Evolutionary conservation across 2,113 vertebrate species (phyloP).

Genomic region (Odontophorus gujanensis): DNA sequence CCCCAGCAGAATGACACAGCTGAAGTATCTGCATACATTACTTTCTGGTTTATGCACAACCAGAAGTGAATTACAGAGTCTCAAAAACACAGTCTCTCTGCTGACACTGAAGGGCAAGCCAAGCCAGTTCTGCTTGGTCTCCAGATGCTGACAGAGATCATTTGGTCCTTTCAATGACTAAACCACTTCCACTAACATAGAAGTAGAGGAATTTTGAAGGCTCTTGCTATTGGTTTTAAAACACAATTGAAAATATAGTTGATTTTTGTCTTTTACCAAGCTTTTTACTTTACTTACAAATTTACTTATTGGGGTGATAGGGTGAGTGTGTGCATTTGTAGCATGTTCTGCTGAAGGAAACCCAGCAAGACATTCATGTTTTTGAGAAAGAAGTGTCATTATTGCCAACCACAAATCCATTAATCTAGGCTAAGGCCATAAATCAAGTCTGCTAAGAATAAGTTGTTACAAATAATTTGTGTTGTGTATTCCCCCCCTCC

Average conservation of each 20-base stretch:
- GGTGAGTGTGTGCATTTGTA: not conserved
- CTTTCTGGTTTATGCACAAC: not conserved
- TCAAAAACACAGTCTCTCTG: slow-evolving; percentile 2
- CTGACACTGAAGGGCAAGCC: not conserved
- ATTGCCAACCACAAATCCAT: not conserved
- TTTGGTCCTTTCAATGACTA: not conserved
- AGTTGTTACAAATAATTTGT: not conserved
- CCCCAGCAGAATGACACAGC: not conserved
- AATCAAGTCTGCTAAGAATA: not conserved
- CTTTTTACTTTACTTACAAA: not conserved
- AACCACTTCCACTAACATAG: not conserved
- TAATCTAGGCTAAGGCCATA: not conserved
- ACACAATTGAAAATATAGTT: not conserved
- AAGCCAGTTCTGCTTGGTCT: slow-evolving; percentile 3
- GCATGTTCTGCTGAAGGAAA: not conserved
- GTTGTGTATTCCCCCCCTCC: not conserved
- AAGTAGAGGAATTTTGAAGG: not conserved
- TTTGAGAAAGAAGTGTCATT: not conserved
- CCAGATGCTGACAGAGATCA: not conserved
- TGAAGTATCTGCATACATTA: not conserved
- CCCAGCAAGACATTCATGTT: not conserved
- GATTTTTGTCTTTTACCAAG: not conserved
- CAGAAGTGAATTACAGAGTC: not conserved
- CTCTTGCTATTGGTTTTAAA: not conserved
- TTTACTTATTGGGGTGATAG: not conserved